Evolutionary conservation across 2,797 vertebrate species (phyloP).

Genomic region (Platyrinchus mystaceus): DNA sequence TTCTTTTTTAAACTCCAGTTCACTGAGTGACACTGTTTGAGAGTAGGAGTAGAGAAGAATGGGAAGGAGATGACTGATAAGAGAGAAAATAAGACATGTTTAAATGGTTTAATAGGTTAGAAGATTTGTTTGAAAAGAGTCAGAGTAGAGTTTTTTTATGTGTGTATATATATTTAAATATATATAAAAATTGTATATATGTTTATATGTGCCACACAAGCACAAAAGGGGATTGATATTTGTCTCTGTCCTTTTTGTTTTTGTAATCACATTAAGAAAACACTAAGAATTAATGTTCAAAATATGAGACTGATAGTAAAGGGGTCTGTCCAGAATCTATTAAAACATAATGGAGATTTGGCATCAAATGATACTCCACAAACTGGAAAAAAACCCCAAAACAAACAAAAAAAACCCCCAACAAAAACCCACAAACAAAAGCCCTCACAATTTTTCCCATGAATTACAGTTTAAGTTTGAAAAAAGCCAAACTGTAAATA

Average conservation of each 20-base stretch:
- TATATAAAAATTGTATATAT: neutral
- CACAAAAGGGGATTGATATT: neutral
- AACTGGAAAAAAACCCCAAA: neutral
- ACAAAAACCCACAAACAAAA: neutral
- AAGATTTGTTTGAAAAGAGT: neutral
- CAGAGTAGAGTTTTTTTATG: neutral
- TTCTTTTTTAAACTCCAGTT: neutral
- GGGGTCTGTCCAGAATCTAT: neutral
- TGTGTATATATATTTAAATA: neutral
- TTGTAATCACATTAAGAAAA: neutral
- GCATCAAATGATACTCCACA: neutral
- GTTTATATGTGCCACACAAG: neutral
- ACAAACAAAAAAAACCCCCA: neutral
- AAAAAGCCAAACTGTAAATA: neutral
- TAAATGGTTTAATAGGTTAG: neutral
- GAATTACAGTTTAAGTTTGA: neutral
- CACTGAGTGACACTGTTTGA: neutral
- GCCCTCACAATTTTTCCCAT: neutral
- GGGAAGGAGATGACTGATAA: neutral
- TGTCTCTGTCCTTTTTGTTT: neutral
- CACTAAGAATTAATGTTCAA: neutral
- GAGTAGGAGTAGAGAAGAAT: neutral
- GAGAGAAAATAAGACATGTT: neutral
- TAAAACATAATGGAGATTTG: neutral
- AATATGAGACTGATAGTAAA: neutral